Base-by-base conservation (phyloP, 2,113 vertebrate species). In the Phalacrocorax brasilianus region DNA sequence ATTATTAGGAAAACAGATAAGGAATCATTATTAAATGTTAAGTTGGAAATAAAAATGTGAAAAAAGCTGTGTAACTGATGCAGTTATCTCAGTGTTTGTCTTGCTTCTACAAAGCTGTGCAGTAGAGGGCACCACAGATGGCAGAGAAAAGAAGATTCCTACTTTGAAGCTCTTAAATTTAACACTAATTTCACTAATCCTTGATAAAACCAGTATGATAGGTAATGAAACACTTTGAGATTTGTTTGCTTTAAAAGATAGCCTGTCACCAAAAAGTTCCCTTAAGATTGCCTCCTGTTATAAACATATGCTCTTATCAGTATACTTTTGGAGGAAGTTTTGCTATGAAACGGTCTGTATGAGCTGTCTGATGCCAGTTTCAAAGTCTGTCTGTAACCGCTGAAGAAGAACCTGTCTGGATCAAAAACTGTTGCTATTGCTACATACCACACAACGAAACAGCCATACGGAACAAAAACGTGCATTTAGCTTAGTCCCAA, bases 111-210 rank as follows among this genome's bases (percentile, higher is more conserved):
- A 49, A 35, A 71, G 56, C 47, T 45, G 87, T 85, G 45, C 72
- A 82, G 86, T 56, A 95, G 95, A 91, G 88, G 93, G 53, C 76
- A 82, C 76, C 66, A 84, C 27, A n/a, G 62, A 71, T 66, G 56
- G 74, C 79, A 47, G 35, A 74, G 77, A 90, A 67, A 92, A 11
- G 16, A 82, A 40, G 32, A 49, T 14, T 4, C 40, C 67, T 76
- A 4, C 85, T 50, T 66, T 5, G 61, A 85, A 76, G 27, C 35
- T 32, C 66, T 22, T 80, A 32, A 85, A 52, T 90, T 85, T 58
- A 79, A 70, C 42, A 53, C 12, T 16, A 28, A 72, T 59, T 84
- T 79, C 82, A 23, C 24, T 47, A 45, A 45, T 24, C 52, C 73
- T 72, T 73, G 40, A 55, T 70, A 61, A 79, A 93, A 72, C n/a